Percentiles rank a stretch among this genome's conserved stretches.
These are phyloP conservation scores for Tethya wilhelma DNA, from an alignment of 37 sponge, comb jelly and placozoan species.

Conservation along the genomic window DNA sequence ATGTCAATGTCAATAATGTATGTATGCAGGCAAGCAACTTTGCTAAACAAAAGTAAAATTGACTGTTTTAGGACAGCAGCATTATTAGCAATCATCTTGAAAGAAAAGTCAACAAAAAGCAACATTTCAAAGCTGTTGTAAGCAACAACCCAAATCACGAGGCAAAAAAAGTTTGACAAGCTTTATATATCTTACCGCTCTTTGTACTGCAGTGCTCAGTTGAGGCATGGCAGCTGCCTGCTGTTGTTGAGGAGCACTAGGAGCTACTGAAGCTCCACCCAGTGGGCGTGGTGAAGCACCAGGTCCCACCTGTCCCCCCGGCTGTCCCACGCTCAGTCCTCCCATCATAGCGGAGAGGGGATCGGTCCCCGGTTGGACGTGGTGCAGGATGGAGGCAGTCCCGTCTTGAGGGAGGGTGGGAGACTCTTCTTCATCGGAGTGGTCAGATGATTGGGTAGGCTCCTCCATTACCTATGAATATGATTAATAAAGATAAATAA, in stretches of 20 bases:
- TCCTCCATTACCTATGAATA: too few relatives aligned
- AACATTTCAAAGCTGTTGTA: neutral
- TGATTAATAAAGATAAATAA: neutral
- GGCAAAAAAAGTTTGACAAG: neutral
- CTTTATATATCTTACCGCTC: conserved; percentile 27
- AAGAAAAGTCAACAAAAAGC: too few relatives aligned
- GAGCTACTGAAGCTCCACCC: neutral
- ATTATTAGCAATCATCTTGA: too few relatives aligned
- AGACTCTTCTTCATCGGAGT: neutral
- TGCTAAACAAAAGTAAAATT: neutral
- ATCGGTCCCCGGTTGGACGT: neutral
- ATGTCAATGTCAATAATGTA: neutral
- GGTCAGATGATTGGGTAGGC: too few relatives aligned
- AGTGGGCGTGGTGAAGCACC: neutral
- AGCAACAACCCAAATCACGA: neutral
- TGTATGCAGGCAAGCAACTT: neutral
- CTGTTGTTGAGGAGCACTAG: neutral
- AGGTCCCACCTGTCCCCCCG: neutral
- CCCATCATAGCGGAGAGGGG: neutral
- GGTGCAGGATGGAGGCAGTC: too few relatives aligned
- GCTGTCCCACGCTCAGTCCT: neutral
- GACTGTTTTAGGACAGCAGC: neutral
- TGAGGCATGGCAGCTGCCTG: conserved; percentile 6
- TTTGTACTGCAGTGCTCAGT: conserved; percentile 28
- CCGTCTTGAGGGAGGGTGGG: neutral